Evolutionary conservation across 2,797 vertebrate species (phyloP).

Genomic region (Pseudocheirus occidentalis): DNA sequence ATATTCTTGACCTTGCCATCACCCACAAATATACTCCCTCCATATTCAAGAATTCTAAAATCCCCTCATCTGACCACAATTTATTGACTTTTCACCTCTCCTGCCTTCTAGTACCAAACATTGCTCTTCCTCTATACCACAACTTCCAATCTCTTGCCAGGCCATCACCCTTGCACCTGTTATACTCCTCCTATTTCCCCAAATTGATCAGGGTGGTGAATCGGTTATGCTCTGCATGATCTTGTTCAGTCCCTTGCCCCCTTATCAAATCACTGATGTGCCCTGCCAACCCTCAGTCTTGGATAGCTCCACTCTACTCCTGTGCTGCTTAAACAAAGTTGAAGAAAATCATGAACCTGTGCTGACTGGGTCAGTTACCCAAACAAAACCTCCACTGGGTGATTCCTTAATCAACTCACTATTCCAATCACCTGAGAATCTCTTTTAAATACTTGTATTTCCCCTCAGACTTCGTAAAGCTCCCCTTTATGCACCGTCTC

Average conservation of each 20-base stretch:
- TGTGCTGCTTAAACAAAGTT: not conserved
- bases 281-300: not conserved
- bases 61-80: not conserved
- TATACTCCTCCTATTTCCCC: not conserved
- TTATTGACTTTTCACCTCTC: not conserved
- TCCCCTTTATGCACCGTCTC: not conserved
- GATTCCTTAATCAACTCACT: not conserved
- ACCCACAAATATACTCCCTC: not conserved
- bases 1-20: not conserved
- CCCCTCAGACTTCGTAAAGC: not conserved
- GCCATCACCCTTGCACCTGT: not conserved
- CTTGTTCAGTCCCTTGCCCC: not conserved
- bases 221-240: not conserved
- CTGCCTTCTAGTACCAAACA: not conserved
- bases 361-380: no score
- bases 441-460: not conserved
- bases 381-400: no score
- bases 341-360: not conserved
- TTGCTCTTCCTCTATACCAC: not conserved
- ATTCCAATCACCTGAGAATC: not conserved
- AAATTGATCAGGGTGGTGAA: not conserved
- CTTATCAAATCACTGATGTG: not conserved
- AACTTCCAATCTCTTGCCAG: not conserved
- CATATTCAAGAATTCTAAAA: not conserved
- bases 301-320: not conserved